A percentile compares a stretch with the other conserved stretches of the same genome.
Evolutionary conservation across 2,113 vertebrate species (phyloP).

Genomic region (Petroica traversi): DNA sequence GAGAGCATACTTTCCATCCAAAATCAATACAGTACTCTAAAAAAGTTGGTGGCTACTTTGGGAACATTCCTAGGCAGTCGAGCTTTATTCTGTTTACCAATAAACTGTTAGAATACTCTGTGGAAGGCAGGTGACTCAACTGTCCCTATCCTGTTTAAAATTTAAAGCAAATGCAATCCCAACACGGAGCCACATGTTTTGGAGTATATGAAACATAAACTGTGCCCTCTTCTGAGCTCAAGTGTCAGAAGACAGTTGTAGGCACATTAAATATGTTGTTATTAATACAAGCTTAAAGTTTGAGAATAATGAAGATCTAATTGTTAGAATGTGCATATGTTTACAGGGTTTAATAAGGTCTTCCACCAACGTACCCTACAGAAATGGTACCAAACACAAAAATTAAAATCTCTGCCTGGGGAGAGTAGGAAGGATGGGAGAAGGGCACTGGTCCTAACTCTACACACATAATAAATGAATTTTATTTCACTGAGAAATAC

Average conservation of each 20-base stretch:
- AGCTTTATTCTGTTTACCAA: not conserved
- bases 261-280: not conserved
- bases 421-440: not conserved
- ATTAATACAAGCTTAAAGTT: not conserved
- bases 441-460: not conserved
- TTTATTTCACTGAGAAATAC: not conserved
- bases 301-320: not conserved
- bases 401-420: not conserved
- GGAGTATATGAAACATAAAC: not conserved
- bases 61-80: not conserved
- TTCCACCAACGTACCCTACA: not conserved
- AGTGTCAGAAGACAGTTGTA: not conserved
- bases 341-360: not conserved
- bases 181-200: not conserved
- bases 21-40: not conserved
- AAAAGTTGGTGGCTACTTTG: not conserved
- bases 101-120: not conserved
- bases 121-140: not conserved
- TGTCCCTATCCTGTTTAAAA: not conserved
- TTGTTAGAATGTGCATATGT: not conserved
- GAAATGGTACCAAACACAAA: not conserved
- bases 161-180: not conserved
- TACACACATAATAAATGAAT: not conserved
- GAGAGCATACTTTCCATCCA: not conserved
- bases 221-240: not conserved